phyloP scores from a whole-genome alignment of 2,113 vertebrate genomes.

The Chiloscyllium plagiosum region DNA sequence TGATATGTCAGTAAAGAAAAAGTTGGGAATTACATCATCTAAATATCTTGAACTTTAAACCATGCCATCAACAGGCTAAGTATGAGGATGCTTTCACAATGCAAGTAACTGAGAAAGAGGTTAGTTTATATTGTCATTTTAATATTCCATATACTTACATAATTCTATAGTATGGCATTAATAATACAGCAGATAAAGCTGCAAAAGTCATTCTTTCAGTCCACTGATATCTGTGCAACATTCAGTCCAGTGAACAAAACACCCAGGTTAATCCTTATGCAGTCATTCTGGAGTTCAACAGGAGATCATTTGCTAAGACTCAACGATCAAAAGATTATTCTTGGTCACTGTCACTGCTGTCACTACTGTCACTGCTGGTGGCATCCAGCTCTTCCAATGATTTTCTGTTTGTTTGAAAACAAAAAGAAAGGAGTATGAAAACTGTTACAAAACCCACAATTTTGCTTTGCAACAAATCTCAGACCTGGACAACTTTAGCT shows the following conservation, averaged over 20 bases:
- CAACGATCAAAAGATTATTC: background rate
- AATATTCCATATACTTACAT: background rate
- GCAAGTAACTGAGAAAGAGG: background rate
- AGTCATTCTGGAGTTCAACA: background rate
- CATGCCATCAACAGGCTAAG: background rate
- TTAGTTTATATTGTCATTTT: background rate
- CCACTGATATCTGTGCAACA: background rate
- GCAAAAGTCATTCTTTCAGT: background rate
- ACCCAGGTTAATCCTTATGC: background rate
- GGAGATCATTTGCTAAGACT: background rate
- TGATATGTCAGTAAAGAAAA: background rate
- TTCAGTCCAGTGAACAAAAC: background rate
- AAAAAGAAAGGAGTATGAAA: background rate
- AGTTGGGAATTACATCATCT: background rate
- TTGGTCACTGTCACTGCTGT: constrained; percentile 33
- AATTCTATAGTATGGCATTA: background rate
- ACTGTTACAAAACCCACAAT: background rate
- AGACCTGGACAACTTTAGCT: background rate
- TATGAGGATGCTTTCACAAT: background rate
- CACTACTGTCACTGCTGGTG: constrained; percentile 38
- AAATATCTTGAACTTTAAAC: background rate
- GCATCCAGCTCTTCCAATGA: constrained; percentile 45
- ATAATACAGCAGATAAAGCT: background rate
- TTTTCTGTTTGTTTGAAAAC: constrained; percentile 47
- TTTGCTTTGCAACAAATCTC: background rate